Percentiles rank a stretch among this genome's conserved stretches.
Conservation (phyloP, 1,140 invertebrate genomes). For the Melanaphis sacchari region DNA sequence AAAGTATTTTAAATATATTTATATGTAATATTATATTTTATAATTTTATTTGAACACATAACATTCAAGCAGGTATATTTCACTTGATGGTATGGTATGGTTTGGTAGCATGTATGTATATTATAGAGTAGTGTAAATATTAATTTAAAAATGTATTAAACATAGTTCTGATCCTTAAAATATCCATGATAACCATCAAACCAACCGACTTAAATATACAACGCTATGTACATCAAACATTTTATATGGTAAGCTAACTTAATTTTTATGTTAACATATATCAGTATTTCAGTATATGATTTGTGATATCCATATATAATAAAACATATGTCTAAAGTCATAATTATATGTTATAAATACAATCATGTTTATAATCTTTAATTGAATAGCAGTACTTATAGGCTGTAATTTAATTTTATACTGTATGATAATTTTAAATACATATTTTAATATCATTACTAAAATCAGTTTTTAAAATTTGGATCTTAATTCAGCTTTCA, state of each 20-base stretch:
- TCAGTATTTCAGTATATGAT: not conserved
- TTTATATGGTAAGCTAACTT: conserved; percentile 23
- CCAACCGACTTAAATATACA: conserved; percentile 15
- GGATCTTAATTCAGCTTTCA: too few relatives aligned
- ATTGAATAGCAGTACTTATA: not conserved
- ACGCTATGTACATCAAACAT: not conserved
- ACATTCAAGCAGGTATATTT: not conserved
- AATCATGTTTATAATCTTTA: not conserved
- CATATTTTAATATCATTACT: not conserved
- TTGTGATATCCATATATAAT: not conserved
- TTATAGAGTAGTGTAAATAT: conserved; percentile 5
- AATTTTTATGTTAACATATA: not conserved
- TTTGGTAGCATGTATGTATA: conserved; percentile 23
- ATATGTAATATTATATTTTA: not conserved
- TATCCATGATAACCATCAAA: not conserved
- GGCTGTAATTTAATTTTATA: too few relatives aligned
- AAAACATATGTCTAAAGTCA: not conserved
- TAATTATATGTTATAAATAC: not conserved
- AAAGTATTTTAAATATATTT: not conserved
- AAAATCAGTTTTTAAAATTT: not conserved
- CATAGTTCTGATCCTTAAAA: conserved; percentile 19
- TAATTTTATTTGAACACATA: not conserved
- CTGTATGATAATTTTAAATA: not conserved
- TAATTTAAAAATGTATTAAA: not conserved
- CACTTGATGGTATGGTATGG: not conserved